Base-by-base conservation (phyloP, 2,888 invertebrate genomes). In the Xestia rhomboidea region DNA sequence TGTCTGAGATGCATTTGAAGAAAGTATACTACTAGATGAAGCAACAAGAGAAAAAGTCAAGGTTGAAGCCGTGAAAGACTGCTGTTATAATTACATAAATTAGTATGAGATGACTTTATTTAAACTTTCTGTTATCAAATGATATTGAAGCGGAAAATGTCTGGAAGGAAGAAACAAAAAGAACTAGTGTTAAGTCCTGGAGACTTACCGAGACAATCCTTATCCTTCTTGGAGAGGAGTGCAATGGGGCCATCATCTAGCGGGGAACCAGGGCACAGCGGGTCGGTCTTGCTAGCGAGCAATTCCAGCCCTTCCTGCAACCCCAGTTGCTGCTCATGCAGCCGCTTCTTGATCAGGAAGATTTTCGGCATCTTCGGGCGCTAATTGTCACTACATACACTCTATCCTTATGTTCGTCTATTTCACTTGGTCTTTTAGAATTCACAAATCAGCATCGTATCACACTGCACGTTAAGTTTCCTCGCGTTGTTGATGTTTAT, bases 261-360 rank as follows among this genome's bases (percentile, higher is more conserved):
- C 76, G 95, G 97, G 77, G 97, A 96, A 87, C 97, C 97, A 89
- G 97, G 96, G 93, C 97, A 97, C 86, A 97, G 94, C 84, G 97
- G 95, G 92, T 98, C 97, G 88, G 97, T 95, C 94, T 98, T 98
- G 92, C 94, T 93, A 89, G 97, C 96, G 79, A 97, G 97, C 90
- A 98, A 97, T 95, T 98, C 98, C 95, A 98, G 98, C 86, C 98
- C 97, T 95, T 98, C 98, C 95, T 98, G 97, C 93, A 99, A 96
- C 91, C 98, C 97, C 92, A 98, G 97, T 96, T 99, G 99, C 97
- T 99, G 99, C 98, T 98, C 98, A 91, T 98, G 98, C 97, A 99
- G 97, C 94, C 99, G 98, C 95, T 99, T 98, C 97, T 99, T 99
- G 92, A 99, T 98, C 91, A 98, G 96, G 97, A 99, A 99, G 96